A percentile compares a stretch with the other conserved stretches of the same genome.
Conservation (phyloP, 2,888 invertebrate species). For the Pandemis heparana region DNA sequence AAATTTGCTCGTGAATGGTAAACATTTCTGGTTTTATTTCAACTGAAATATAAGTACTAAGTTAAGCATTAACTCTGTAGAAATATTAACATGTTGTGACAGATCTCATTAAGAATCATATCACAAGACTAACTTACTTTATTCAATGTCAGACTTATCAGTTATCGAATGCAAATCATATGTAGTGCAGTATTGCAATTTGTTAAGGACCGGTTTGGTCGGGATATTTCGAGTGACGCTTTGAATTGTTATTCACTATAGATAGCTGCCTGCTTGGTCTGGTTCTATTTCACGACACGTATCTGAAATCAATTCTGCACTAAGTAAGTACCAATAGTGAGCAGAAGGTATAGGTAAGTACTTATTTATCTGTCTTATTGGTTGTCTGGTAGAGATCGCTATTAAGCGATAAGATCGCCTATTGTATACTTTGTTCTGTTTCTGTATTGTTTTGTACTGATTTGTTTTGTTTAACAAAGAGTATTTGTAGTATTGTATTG, state of each 20-base stretch:
- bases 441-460: no score
- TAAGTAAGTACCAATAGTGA: background rate
- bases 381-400: no score
- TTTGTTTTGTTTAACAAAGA: no score
- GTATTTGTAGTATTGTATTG: no score
- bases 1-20: background rate
- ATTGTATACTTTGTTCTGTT: no score
- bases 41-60: background rate
- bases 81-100: conserved; percentile 50
- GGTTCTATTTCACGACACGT: background rate
- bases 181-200: conserved; percentile 24
- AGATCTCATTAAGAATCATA: conserved; percentile 50
- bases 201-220: conserved; percentile 1
- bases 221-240: background rate
- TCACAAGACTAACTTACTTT: conserved; percentile 45
- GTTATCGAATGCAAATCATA: conserved; percentile 12
- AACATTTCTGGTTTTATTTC: background rate
- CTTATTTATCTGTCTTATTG: no score
- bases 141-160: conserved; percentile 43
- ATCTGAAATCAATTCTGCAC: background rate
- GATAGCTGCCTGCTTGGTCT: background rate
- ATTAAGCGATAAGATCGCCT: no score
- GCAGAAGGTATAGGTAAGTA: no score
- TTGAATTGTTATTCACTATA: background rate
- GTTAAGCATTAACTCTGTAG: background rate